Base-by-base conservation (phyloP, 2,888 invertebrate species). In the Drosophila paranaensis region DNA sequence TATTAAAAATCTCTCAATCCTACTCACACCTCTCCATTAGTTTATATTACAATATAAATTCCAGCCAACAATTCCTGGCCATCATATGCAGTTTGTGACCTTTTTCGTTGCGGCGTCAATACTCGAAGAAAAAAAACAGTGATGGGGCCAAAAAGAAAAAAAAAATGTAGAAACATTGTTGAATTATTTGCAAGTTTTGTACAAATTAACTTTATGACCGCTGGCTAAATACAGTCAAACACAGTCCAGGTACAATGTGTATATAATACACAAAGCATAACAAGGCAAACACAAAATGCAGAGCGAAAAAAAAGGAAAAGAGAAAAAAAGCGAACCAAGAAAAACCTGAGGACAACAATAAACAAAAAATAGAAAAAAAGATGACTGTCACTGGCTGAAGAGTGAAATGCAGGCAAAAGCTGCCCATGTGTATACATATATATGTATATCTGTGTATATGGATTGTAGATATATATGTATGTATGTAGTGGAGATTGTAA, bases 161-260 rank as follows among this genome's bases (percentile, higher is more conserved):
- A n/a, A 65, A n/a, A 65, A n/a, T 37, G 64, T 55, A 42, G 68
- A 0, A 54, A 69, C 69, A 60, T 74, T 79, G 75, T 87, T 84
- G 87, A 83, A 84, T 89, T 84, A 84, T 84, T 84, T 78, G 87
- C 89, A 74, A 89, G 88, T 84, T 89, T 89, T 85, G 84, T 85
- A 81, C 84, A 89, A 88, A 88, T 89, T 89, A 85, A 89, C 88
- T 90, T 88, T 88, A 77, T 90, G 88, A 87, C 88, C 88, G 85
- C 82, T 74, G 82, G 90, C 88, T 79, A 87, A 80, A 89, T 87
- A 89, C 79, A 88, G 75, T 77, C 83, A 82, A 89, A 89, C 76
- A 79, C 76, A 39, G 77, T 63, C 71, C 60, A 70, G 71, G 88
- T 72, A 89, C 84, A 81, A 78, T 89, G 84, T 84, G 84, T 87